phyloP scores from a whole-genome alignment of 2,113 vertebrate genomes.

The Emberiza fucata region DNA sequence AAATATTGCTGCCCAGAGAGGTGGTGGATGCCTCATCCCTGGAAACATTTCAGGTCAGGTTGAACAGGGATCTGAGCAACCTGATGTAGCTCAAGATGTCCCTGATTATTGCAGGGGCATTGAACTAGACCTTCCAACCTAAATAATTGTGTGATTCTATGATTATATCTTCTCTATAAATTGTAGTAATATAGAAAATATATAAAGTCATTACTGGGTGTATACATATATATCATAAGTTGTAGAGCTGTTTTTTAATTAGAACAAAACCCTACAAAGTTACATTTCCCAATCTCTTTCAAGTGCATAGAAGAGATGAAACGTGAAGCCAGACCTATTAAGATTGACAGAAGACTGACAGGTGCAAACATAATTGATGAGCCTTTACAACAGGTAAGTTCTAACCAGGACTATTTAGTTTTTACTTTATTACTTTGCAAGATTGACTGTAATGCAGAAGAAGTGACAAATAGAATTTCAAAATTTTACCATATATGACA shows the following conservation, averaged over 20 bases:
- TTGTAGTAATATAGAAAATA: not conserved
- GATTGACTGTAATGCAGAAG: not conserved
- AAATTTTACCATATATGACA: not conserved
- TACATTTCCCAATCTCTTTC: slow-evolving; percentile 38
- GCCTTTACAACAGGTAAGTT: slow-evolving; percentile 92
- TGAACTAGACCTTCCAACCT: not conserved
- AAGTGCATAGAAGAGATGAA: slow-evolving; percentile 97
- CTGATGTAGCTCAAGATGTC: not conserved
- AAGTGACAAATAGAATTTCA: not conserved
- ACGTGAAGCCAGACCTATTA: slow-evolving; percentile 86
- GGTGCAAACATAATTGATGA: slow-evolving; percentile 98
- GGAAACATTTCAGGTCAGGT: not conserved
- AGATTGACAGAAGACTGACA: slow-evolving; percentile 95
- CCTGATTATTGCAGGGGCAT: accelerated
- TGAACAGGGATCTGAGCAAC: not conserved
- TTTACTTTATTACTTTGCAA: not conserved
- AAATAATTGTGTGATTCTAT: not conserved
- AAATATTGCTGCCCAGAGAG: not conserved
- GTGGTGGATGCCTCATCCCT: not conserved
- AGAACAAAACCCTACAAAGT: not conserved
- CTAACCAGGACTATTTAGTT: not conserved
- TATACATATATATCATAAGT: not conserved
- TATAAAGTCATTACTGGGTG: not conserved
- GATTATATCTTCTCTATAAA: not conserved
- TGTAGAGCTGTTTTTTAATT: not conserved